Conservation (phyloP, 1,140 invertebrate genomes). For the Propsilocerus akamusi region DNA sequence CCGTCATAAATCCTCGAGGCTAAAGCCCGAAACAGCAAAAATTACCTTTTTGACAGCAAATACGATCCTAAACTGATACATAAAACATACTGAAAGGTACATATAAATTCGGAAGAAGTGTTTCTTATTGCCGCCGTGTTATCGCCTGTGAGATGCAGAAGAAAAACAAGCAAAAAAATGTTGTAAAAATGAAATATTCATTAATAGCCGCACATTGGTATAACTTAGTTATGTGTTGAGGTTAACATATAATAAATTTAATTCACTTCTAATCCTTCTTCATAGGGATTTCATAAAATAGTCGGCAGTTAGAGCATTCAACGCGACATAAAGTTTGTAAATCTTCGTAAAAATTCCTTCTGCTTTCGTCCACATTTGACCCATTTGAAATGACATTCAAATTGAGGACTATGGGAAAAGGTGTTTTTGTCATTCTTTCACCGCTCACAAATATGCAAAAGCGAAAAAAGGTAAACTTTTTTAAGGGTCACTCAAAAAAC, state of each 20-base stretch:
- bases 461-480: too few relatives aligned
- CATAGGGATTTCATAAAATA: slow-evolving; percentile 5
- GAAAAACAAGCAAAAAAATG: slow-evolving; percentile 6
- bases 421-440: too few relatives aligned
- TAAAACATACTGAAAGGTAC: not conserved
- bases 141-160: slow-evolving; percentile 22
- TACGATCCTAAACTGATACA: slow-evolving; percentile 3
- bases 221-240: too few relatives aligned
- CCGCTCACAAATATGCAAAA: too few relatives aligned
- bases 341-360: too few relatives aligned
- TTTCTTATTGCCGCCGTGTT: slow-evolving; percentile 25
- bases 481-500: too few relatives aligned
- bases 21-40: not conserved
- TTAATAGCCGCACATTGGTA: too few relatives aligned
- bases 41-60: not conserved
- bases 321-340: not conserved
- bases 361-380: too few relatives aligned
- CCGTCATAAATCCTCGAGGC: not conserved
- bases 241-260: too few relatives aligned
- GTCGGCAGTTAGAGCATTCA: slow-evolving; percentile 7
- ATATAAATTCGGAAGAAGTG: slow-evolving; percentile 16
- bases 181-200: slow-evolving; percentile 8
- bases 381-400: too few relatives aligned
- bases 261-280: slow-evolving; percentile 6
- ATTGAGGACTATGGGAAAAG: too few relatives aligned